These are phyloP conservation scores for Zapus hudsonius DNA, from an alignment of 2,113 vertebrate genomes.

Conservation along the genomic window DNA sequence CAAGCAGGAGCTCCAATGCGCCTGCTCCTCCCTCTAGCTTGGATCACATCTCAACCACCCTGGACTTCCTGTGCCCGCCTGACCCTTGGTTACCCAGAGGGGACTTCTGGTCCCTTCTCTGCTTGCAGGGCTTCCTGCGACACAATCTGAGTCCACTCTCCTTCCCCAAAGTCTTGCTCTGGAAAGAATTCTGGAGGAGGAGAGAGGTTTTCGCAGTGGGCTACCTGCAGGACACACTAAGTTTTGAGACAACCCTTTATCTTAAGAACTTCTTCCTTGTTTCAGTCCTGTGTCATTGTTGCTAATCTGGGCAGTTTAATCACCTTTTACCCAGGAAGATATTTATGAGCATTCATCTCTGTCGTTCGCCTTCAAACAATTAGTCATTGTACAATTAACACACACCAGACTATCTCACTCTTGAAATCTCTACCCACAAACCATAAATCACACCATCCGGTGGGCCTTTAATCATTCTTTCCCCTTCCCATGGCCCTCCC, in stretches of 20 bases:
- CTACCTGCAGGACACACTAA: background rate
- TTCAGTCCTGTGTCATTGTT: conserved; percentile 9
- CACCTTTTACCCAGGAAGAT: conserved; percentile 55
- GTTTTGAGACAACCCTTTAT: background rate
- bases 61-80: background rate
- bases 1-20: background rate
- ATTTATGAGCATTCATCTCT: conserved; percentile 51
- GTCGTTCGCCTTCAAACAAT: background rate
- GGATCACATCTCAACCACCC: no score
- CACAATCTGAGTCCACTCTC: background rate
- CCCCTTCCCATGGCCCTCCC: background rate
- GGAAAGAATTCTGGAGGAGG: background rate
- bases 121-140: no score
- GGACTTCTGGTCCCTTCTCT: background rate
- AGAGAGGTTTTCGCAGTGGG: background rate
- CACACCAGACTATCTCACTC: conserved; percentile 32
- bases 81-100: accelerated
- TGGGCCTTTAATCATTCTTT: background rate
- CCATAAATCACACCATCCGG: conserved; percentile 39
- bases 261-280: background rate
- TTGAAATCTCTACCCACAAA: conserved; percentile 54
- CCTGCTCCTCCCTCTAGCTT: no score
- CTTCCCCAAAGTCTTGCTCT: background rate
- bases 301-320: conserved; percentile 36
- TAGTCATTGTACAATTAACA: conserved; percentile 41